Evolutionary conservation across 2,113 vertebrate genomes (phyloP).

Genomic region (Albula goreensis): DNA sequence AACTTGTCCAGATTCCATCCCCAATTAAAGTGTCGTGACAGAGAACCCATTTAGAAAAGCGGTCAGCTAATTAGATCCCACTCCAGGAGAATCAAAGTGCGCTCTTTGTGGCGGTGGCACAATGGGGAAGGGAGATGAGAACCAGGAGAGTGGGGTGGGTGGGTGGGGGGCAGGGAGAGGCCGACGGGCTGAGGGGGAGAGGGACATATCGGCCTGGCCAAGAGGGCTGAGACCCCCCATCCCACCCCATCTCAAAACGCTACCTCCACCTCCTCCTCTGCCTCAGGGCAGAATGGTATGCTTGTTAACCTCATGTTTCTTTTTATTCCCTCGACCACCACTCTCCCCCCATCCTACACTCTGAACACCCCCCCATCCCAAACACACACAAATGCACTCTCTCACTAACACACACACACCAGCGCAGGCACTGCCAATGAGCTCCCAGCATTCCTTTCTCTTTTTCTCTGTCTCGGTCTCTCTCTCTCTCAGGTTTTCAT

Average conservation of each 20-base stretch:
- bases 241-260: not conserved
- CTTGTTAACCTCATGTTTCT: constrained; percentile 31
- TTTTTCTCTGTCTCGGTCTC: no score
- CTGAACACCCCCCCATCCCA: not conserved
- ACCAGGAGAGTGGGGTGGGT: not conserved
- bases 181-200: no score
- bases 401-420: not conserved
- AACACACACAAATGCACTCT: not conserved
- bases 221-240: constrained; percentile 11
- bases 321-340: not conserved
- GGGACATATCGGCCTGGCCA: constrained; percentile 6
- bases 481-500: constrained; percentile 17
- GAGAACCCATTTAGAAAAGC: constrained; percentile 49
- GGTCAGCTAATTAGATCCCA: constrained; percentile 67
- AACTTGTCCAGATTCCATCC: constrained; percentile 67
- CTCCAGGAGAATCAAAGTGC: constrained; percentile 31
- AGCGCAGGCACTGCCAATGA: not conserved
- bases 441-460: constrained; percentile 19
- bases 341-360: not conserved
- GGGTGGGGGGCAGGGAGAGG: no score
- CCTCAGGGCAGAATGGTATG: not conserved
- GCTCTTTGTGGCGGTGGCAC: constrained; percentile 18
- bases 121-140: constrained; percentile 18
- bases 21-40: constrained; percentile 60
- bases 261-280: no score